A percentile compares a stretch with the other conserved stretches of the same genome.
Evolutionary conservation across 2,888 invertebrate genomes (phyloP).

Genomic region (Thalpophila matura): DNA sequence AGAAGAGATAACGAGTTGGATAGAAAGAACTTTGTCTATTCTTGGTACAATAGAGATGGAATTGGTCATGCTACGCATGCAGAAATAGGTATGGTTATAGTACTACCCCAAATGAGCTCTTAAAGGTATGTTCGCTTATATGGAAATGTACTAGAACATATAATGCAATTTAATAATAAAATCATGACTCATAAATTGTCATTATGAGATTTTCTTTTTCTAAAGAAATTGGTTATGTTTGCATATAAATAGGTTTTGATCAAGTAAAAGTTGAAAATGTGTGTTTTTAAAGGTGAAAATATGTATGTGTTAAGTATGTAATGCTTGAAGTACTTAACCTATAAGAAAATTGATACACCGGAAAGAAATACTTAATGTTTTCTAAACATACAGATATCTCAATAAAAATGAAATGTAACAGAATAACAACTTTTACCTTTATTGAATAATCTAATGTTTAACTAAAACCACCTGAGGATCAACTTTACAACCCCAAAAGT

Average conservation of each 20-base stretch:
- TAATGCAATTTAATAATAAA: no score
- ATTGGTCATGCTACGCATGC: no score
- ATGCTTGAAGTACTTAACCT: no score
- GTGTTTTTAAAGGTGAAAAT: neutral
- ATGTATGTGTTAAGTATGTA: neutral
- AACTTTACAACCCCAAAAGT: neutral
- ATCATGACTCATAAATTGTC: no score
- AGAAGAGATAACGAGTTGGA: no score
- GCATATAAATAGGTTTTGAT: neutral
- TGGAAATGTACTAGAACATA: no score
- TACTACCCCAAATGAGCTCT: no score
- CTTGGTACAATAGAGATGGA: no score
- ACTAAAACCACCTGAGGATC: conserved; percentile 3
- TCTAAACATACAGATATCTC: neutral
- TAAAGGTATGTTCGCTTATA: no score
- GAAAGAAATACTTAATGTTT: no score
- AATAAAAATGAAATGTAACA: neutral
- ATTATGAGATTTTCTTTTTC: neutral
- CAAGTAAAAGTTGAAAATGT: conserved; percentile 3
- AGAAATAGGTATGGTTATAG: no score
- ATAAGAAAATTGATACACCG: neutral
- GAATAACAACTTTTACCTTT: neutral
- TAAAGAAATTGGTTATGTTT: conserved; percentile 2
- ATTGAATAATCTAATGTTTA: neutral
- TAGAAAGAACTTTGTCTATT: no score